Base-by-base conservation (phyloP, 2,888 invertebrate genomes). In the Eupsilia transversa region DNA sequence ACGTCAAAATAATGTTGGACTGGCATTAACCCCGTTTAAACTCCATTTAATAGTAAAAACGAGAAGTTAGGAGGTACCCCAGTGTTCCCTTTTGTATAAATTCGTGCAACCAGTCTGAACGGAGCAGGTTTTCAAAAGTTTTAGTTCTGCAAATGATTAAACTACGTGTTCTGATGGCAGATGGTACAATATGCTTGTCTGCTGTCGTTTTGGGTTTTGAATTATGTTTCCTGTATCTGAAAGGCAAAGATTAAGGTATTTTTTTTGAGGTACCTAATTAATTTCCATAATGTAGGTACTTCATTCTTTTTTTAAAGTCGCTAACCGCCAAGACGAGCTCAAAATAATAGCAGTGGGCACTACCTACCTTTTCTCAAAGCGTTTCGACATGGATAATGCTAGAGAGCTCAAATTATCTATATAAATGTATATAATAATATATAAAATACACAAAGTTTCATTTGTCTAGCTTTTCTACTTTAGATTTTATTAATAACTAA, bases 1-100 rank as follows among this genome's bases (percentile, higher is more conserved):
- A 72, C 67, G 69, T 80, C 76, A 59, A 63, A 85, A 82, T 77
- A 75, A 70, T 74, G 80, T 74, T 63, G 65, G 68, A 43, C 68
- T 56, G 33, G 38, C 56, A 75, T 74, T 73, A 79, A 85, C 71
- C 68, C 57, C 63, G 66, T 81, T 85, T 72, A 69, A 86, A 84
- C 74, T 82, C 71, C 35, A 80, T 80, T 78, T 69, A 73, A 77
- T 81, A 65, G 64, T 75, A 79, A 83, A 86, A 86, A 81, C 72
- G 57, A n/a, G n/a, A 77, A 86, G 76, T 81, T 75, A 33, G 60
- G 43, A 14, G 54, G 57, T 54, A 60, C 59, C 20, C 20, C n/a
- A 57, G 66, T 59, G 67, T 74, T 70, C 73, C 65, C 72, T 77
- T 86, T 85, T 74, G 66, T 84, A 71, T 64, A 64, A 79, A 86